These are phyloP conservation scores for Aphidius colemani DNA, from an alignment of 2,888 invertebrate species.

Conservation along the genomic window DNA sequence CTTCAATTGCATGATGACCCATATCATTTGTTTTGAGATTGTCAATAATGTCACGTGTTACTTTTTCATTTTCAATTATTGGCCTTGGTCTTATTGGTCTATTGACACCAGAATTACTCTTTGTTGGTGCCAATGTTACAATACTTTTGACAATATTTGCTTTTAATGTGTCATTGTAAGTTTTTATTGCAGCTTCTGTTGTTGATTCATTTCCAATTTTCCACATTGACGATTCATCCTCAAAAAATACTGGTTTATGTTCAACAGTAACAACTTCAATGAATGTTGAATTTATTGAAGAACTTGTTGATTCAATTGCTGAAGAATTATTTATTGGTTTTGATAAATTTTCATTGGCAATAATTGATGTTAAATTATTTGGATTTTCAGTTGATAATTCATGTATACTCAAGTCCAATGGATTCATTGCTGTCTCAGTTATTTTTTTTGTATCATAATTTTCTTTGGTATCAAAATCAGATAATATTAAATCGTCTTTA, in stretches of 20 bases:
- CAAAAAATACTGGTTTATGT: conserved; percentile 21
- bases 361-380: neutral
- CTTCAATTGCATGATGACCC: conserved; percentile 26
- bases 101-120: conserved; percentile 78
- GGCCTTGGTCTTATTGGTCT: conserved; percentile 73
- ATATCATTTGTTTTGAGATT: conserved; percentile 2
- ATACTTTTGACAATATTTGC: conserved; percentile 55
- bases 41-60: conserved; percentile 31
- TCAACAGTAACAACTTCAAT: conserved; percentile 43
- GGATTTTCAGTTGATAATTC: neutral
- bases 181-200: conserved; percentile 40
- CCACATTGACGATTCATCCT: conserved; percentile 31
- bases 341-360: too few relatives aligned
- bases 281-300: conserved; percentile 46
- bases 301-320: conserved; percentile 15
- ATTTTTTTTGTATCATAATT: neutral
- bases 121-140: conserved; percentile 75
- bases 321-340: too few relatives aligned
- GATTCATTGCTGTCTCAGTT: neutral
- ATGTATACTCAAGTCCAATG: too few relatives aligned
- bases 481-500: neutral
- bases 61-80: conserved; percentile 56
- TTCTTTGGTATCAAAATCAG: neutral
- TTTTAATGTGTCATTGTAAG: conserved; percentile 52
- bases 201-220: conserved; percentile 26